Percentiles rank a stretch among this genome's conserved stretches.
phyloP scores from a whole-genome alignment of 1,140 invertebrate genomes.

The Adelges cooleyi region DNA sequence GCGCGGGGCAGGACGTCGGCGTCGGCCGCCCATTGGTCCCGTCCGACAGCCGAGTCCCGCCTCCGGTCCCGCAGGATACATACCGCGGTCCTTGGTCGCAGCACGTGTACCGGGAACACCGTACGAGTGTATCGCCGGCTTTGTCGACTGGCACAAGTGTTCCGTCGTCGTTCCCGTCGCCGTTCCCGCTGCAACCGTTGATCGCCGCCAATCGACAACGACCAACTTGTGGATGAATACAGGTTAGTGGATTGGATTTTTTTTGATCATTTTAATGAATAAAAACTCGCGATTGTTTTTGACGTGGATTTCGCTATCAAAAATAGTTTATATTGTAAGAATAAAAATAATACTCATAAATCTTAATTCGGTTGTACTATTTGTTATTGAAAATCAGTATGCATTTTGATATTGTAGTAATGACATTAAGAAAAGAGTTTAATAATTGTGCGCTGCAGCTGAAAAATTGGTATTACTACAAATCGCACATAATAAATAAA shows the following conservation, averaged over 20 bases:
- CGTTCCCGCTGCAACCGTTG: not conserved
- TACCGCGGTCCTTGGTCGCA: not conserved
- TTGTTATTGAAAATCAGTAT: too few relatives aligned
- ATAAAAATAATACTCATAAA: too few relatives aligned
- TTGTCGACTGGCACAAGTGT: slow-evolving; percentile 12
- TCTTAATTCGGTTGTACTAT: too few relatives aligned
- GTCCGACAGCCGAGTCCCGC: not conserved
- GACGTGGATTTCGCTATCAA: not conserved
- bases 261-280: too few relatives aligned
- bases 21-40: not conserved
- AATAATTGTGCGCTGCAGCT: too few relatives aligned
- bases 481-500: too few relatives aligned
- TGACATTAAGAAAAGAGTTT: too few relatives aligned
- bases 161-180: not conserved
- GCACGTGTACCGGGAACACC: slow-evolving; percentile 2
- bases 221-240: slow-evolving; percentile 18
- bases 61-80: not conserved
- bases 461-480: too few relatives aligned
- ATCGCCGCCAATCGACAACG: not conserved
- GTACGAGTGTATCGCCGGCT: slow-evolving; percentile 19
- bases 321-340: not conserved
- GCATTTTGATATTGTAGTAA: too few relatives aligned
- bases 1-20: not conserved
- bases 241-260: too few relatives aligned
- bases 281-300: not conserved